Conservation (phyloP, 2,113 vertebrate genomes). For the Tragelaphus buxtoni region DNA sequence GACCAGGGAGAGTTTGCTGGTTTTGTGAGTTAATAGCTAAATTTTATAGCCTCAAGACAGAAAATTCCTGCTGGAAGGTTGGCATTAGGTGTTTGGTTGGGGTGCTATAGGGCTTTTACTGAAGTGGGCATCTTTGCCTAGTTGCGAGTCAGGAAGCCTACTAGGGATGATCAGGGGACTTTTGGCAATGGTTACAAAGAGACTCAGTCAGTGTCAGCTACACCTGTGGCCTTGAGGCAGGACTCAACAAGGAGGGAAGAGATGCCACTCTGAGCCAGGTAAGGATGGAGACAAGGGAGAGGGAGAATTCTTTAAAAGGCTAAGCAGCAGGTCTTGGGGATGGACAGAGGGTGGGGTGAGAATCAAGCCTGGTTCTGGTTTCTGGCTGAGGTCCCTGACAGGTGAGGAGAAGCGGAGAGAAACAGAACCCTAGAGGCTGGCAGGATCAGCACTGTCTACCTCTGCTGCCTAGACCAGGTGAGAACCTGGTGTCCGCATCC, state of each 20-base stretch:
- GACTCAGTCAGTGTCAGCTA: not conserved
- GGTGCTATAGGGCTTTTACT: not conserved
- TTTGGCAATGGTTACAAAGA: not conserved
- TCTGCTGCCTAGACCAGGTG: not conserved
- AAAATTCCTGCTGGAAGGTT: not conserved
- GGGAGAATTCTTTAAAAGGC: rapidly evolving
- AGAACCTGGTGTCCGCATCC: not conserved
- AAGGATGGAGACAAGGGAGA: not conserved
- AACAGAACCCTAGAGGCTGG: rapidly evolving
- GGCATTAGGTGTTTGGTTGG: not conserved
- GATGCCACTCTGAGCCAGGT: rapidly evolving
- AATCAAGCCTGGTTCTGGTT: not conserved
- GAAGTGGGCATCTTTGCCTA: not conserved
- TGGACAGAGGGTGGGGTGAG: rapidly evolving
- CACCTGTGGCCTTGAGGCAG: not conserved
- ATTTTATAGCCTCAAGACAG: not conserved
- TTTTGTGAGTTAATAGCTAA: not conserved
- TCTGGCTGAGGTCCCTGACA: not conserved
- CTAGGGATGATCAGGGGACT: not conserved
- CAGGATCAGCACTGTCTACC: rapidly evolving
- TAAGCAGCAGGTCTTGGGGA: not conserved
- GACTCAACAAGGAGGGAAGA: rapidly evolving
- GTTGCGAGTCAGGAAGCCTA: not conserved
- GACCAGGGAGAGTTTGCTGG: not conserved
- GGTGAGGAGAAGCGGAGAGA: not conserved